These are phyloP conservation scores for Scalopus aquaticus DNA, from an alignment of 2,113 vertebrate genomes.

Conservation along the genomic window DNA sequence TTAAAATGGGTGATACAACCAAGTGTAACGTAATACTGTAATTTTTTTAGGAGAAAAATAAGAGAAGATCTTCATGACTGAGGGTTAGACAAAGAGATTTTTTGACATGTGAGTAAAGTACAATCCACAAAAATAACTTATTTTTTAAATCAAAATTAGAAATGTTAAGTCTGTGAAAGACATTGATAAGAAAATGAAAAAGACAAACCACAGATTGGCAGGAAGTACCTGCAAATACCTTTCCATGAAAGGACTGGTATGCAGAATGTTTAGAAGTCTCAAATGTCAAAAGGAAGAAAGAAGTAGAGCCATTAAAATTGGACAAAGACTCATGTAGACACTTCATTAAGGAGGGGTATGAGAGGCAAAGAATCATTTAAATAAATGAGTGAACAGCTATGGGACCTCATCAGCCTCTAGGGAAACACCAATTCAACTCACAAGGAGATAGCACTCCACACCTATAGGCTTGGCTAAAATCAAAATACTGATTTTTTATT, in stretches of 20 bases:
- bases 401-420: no score
- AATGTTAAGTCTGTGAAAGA: not conserved
- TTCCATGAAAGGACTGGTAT: not conserved
- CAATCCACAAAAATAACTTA: not conserved
- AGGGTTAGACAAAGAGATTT: no score
- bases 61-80: no score
- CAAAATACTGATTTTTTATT: not conserved
- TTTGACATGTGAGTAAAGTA: not conserved
- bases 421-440: no score
- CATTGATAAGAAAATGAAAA: not conserved
- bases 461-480: no score
- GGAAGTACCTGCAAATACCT: not conserved
- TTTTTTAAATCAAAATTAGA: not conserved
- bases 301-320: no score
- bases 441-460: no score
- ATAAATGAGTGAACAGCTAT: no score
- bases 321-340: no score
- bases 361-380: no score
- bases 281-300: not conserved
- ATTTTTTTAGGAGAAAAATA: not conserved
- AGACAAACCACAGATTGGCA: not conserved
- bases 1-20: not conserved
- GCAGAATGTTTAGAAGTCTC: not conserved
- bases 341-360: no score
- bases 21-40: not conserved